Conservation (phyloP, 1,140 invertebrate species). For the Hylyphantes graminicola region DNA sequence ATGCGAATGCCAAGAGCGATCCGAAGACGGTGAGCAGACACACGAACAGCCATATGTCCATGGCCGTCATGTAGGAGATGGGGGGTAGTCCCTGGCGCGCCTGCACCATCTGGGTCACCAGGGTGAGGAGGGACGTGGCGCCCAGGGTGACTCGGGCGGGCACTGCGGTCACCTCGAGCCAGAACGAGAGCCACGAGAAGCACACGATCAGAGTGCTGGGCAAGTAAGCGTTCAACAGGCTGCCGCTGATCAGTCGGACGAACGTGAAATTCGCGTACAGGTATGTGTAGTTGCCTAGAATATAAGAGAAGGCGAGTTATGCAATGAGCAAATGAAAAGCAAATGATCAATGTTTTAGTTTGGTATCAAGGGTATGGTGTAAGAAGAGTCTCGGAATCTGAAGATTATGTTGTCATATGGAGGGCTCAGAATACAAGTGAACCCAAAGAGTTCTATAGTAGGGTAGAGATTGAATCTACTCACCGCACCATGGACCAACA, state of each 20-base stretch:
- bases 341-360: too few relatives aligned
- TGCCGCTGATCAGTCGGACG: constrained; percentile 52
- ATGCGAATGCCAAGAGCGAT: constrained; percentile 67
- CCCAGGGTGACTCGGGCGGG: constrained; percentile 67
- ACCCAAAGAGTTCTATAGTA: too few relatives aligned
- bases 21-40: constrained; percentile 68
- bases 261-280: constrained; percentile 62
- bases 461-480: too few relatives aligned
- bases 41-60: constrained; percentile 64
- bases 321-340: too few relatives aligned
- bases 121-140: constrained; percentile 63
- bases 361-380: too few relatives aligned
- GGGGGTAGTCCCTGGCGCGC: constrained; percentile 53
- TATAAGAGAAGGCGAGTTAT: neutral
- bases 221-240: constrained; percentile 61
- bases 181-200: constrained; percentile 66
- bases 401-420: too few relatives aligned
- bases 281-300: constrained; percentile 51
- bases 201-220: constrained; percentile 61
- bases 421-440: too few relatives aligned
- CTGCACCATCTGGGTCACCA: constrained; percentile 62
- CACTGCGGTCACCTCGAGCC: constrained; percentile 67
- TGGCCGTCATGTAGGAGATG: constrained; percentile 63
- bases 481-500: too few relatives aligned
- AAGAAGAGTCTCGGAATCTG: too few relatives aligned